A percentile compares a stretch with the other conserved stretches of the same genome.
Evolutionary conservation across 2,888 invertebrate species (phyloP).

Genomic region (Creontiades dilutus): DNA sequence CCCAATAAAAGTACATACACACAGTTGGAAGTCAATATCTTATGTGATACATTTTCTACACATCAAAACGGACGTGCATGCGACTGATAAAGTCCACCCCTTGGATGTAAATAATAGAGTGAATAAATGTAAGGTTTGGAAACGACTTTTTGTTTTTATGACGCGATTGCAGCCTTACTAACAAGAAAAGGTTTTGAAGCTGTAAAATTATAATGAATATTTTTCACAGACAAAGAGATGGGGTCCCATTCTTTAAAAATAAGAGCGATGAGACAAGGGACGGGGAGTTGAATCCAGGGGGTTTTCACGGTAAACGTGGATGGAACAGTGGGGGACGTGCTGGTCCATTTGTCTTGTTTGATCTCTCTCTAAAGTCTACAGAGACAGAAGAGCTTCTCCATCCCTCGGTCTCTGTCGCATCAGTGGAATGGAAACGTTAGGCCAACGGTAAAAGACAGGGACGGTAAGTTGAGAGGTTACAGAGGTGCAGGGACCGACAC

Average conservation of each 20-base stretch:
- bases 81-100: no score
- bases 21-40: no score
- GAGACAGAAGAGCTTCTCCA: slow-evolving; percentile 6
- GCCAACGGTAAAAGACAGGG: neutral
- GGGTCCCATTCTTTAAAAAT: neutral
- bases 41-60: no score
- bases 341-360: slow-evolving; percentile 45
- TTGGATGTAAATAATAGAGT: neutral
- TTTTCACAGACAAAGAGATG: neutral
- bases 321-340: slow-evolving; percentile 15
- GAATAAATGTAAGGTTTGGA: neutral
- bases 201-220: slow-evolving; percentile 26
- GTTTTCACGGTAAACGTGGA: neutral
- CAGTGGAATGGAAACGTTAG: slow-evolving; percentile 27
- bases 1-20: no score
- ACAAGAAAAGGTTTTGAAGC: neutral
- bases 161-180: neutral
- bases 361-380: slow-evolving; percentile 43
- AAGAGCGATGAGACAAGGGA: neutral
- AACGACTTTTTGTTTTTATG: neutral
- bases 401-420: neutral
- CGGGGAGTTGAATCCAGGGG: neutral
- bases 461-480: neutral
- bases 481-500: neutral
- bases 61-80: no score